Evolutionary conservation across 2,888 invertebrate genomes (phyloP).

Genomic region (Metellina segmentata): DNA sequence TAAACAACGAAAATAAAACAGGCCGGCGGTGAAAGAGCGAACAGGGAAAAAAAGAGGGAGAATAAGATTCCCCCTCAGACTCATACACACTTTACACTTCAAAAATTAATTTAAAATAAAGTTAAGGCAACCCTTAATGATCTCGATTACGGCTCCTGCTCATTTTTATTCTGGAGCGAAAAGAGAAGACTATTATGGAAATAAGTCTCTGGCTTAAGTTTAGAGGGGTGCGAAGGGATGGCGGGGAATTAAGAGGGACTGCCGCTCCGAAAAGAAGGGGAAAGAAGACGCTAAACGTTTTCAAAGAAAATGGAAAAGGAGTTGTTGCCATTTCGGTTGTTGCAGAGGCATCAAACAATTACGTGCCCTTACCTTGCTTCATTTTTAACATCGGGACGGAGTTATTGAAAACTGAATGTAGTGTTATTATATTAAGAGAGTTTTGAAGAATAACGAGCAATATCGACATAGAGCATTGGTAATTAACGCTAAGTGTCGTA

Average conservation of each 20-base stretch:
- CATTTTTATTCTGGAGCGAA: slow-evolving; percentile 69
- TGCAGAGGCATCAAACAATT: slow-evolving; percentile 41
- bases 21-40: not conserved
- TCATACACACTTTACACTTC: slow-evolving; percentile 70
- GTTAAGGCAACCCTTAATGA: slow-evolving; percentile 73
- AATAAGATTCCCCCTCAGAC: slow-evolving; percentile 6
- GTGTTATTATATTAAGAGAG: not conserved
- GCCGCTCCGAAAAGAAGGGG: slow-evolving; percentile 52
- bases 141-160: slow-evolving; percentile 65
- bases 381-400: slow-evolving; percentile 18
- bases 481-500: slow-evolving; percentile 19
- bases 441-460: not conserved
- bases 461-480: slow-evolving; percentile 5
- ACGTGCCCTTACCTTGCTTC: not conserved
- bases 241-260: slow-evolving; percentile 65
- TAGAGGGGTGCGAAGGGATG: slow-evolving; percentile 16
- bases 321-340: slow-evolving; percentile 39
- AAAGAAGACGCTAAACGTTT: slow-evolving; percentile 65
- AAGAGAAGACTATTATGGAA: slow-evolving; percentile 70
- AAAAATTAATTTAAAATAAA: slow-evolving; percentile 76
- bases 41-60: slow-evolving; percentile 25
- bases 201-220: slow-evolving; percentile 69
- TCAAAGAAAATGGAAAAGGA: slow-evolving; percentile 50
- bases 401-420: slow-evolving; percentile 4
- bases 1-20: slow-evolving; percentile 41